Conservation (phyloP, 2,888 invertebrate genomes). For the Cheilosia impressa region DNA sequence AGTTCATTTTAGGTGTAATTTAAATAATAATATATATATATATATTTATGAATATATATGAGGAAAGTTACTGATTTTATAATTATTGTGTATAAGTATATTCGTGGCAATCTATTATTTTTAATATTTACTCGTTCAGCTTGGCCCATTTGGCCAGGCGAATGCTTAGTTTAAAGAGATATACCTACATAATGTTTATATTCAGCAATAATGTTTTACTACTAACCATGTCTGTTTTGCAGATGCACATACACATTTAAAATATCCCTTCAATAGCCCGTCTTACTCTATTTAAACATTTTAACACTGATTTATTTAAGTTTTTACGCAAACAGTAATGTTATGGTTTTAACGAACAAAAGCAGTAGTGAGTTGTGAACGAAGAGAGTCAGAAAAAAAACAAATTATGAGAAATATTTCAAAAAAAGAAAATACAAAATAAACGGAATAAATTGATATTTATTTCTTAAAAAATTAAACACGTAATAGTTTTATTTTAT, state of each 20-base stretch:
- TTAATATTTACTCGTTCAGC: constrained; percentile 13
- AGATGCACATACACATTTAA: constrained; percentile 1
- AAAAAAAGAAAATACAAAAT: constrained; percentile 31
- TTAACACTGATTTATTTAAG: constrained; percentile 18
- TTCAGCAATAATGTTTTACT: constrained; percentile 42
- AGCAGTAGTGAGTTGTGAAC: constrained; percentile 34
- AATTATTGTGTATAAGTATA: constrained; percentile 46
- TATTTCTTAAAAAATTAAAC: constrained; percentile 50
- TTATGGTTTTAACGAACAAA: constrained; percentile 54
- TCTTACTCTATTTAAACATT: constrained; percentile 28
- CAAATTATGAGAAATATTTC: constrained; percentile 7
- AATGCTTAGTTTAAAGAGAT: constrained; percentile 9
- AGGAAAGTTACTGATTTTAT: constrained; percentile 65
- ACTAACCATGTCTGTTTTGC: constrained; percentile 30
- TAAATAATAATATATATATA: constrained; percentile 22
- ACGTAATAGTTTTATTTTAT: neutral
- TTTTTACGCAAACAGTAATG: constrained; percentile 18
- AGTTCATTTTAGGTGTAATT: constrained; percentile 49
- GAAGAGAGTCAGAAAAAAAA: constrained; percentile 10
- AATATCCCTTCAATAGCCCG: neutral
- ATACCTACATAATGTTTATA: constrained; percentile 19
- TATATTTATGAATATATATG: constrained; percentile 27
- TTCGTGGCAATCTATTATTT: constrained; percentile 60
- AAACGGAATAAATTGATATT: constrained; percentile 47
- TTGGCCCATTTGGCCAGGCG: neutral